phyloP scores from a whole-genome alignment of 2,113 vertebrate genomes.

The Mus musculus region GRCm39 chr17:29812501-29813000 shows the following conservation, averaged over 20 bases:
- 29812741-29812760: not conserved
- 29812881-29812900: not conserved
- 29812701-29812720: not conserved
- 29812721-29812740: not conserved
- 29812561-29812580: not conserved
- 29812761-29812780: not conserved
- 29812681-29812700: not conserved
- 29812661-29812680: not conserved
- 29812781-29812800: not conserved
- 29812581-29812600: not conserved
- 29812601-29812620: not conserved
- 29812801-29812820: not conserved
- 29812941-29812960: not conserved
- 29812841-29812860: not conserved
- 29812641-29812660: not conserved
- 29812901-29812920: not conserved
- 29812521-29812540: not conserved
- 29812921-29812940: not conserved
- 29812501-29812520: not conserved
- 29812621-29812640: not conserved
- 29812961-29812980: not conserved
- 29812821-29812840: not conserved
- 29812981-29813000: not conserved
- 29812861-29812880: not conserved
- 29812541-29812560: fast-evolving